phyloP scores from a whole-genome alignment of 2,113 vertebrate genomes.

The Trichomycterus rosablanca region DNA sequence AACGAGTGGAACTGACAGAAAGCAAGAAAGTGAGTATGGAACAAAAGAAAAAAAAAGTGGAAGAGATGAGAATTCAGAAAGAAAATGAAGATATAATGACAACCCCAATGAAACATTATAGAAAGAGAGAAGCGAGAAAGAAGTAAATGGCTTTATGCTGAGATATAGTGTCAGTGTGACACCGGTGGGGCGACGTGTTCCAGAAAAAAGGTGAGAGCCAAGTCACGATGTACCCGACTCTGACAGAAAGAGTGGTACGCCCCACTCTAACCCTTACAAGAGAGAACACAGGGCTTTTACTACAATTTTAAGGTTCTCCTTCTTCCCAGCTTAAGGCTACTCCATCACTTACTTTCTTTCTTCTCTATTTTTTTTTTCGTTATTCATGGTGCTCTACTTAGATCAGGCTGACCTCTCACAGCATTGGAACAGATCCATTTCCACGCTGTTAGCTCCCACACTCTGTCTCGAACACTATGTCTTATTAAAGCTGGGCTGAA shows the following conservation, averaged over 20 bases:
- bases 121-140: not conserved
- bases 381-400: slow-evolving; percentile 3
- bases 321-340: not conserved
- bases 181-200: slow-evolving; percentile 28
- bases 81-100: slow-evolving; percentile 21
- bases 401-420: slow-evolving; percentile 54
- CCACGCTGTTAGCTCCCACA: not conserved
- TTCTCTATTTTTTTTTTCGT: not conserved
- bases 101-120: slow-evolving; percentile 8
- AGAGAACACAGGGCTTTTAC: slow-evolving; percentile 4
- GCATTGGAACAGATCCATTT: slow-evolving; percentile 18
- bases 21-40: no score
- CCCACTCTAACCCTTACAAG: slow-evolving; percentile 14
- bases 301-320: slow-evolving; percentile 5
- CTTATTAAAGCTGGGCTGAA: not conserved
- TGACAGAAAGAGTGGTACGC: slow-evolving; percentile 37
- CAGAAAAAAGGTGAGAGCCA: slow-evolving; percentile 16
- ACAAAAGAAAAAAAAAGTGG: no score
- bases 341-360: no score
- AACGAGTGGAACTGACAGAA: no score
- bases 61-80: no score
- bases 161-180: slow-evolving; percentile 34
- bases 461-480: not conserved
- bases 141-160: slow-evolving; percentile 8
- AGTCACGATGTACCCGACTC: slow-evolving; percentile 24